Percentiles rank a stretch among this genome's conserved stretches.
Evolutionary conservation across 2,888 invertebrate genomes (phyloP).

Genomic region (Nemurella pictetii): DNA sequence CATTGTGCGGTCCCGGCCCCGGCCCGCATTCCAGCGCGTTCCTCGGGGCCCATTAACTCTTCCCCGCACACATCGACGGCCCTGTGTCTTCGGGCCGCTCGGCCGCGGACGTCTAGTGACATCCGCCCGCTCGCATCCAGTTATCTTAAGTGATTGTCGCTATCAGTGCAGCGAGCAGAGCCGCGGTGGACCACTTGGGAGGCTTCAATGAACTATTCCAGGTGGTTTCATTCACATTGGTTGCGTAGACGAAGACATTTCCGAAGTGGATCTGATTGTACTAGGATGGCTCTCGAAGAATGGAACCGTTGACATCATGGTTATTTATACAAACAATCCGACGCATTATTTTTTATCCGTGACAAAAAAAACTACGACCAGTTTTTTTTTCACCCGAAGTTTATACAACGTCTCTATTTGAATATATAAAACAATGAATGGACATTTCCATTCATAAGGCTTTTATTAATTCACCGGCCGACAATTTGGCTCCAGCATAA

Average conservation of each 20-base stretch:
- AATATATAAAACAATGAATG: constrained; percentile 28
- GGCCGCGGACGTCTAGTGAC: no score
- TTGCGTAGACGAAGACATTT: neutral
- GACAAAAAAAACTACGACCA: constrained; percentile 25
- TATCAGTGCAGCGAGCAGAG: neutral
- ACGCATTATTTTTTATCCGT: constrained; percentile 17
- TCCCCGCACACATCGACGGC: neutral
- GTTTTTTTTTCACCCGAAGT: neutral
- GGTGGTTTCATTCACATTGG: neutral
- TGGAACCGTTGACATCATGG: constrained; percentile 22
- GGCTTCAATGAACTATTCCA: neutral
- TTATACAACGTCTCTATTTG: constrained; percentile 25
- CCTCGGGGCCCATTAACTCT: neutral
- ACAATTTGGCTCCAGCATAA: neutral
- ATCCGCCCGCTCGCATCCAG: neutral
- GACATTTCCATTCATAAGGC: constrained; percentile 25
- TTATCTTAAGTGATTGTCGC: neutral
- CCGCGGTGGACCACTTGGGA: neutral
- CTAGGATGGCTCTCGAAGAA: neutral
- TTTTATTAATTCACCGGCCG: constrained; percentile 25
- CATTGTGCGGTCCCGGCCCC: neutral
- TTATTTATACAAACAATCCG: constrained; percentile 25
- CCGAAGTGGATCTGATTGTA: neutral
- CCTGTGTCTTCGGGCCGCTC: no score
- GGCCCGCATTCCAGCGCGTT: constrained; percentile 5